These are phyloP conservation scores for Scomber japonicus DNA, from an alignment of 2,113 vertebrate species.

Conservation along the genomic window DNA sequence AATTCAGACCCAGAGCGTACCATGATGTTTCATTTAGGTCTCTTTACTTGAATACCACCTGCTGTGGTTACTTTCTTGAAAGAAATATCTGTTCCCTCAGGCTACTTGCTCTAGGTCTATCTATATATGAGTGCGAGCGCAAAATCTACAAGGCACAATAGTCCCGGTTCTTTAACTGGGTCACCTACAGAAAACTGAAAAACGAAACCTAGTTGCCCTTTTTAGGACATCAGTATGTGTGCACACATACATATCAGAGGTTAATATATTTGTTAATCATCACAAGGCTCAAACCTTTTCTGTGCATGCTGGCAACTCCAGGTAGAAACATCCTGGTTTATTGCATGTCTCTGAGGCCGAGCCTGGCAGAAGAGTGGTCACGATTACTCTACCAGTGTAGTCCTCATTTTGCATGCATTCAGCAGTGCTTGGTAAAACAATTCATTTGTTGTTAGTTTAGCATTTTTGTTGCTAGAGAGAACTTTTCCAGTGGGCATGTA, in stretches of 20 bases:
- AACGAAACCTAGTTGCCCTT: conserved; percentile 55
- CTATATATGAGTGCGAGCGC: neutral
- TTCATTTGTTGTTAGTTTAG: conserved; percentile 16
- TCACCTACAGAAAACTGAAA: conserved; percentile 67
- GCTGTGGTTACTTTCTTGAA: conserved; percentile 9
- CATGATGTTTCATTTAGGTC: conserved; percentile 13
- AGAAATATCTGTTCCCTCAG: conserved; percentile 14
- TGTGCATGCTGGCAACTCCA: conserved; percentile 1
- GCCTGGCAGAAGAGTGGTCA: neutral
- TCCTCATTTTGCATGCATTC: neutral
- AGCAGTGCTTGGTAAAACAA: neutral
- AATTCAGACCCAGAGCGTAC: conserved; percentile 61
- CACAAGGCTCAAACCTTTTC: neutral
- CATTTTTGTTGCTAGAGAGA: conserved; percentile 13
- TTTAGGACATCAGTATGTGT: conserved; percentile 47
- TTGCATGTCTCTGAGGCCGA: neutral
- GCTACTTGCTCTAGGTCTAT: conserved; percentile 20
- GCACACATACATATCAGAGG: neutral
- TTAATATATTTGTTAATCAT: neutral
- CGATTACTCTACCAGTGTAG: neutral
- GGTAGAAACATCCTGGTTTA: neutral
- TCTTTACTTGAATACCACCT: conserved; percentile 9
- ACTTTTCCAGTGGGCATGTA: conserved; percentile 31
- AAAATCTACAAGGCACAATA: conserved; percentile 52
- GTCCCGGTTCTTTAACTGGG: conserved; percentile 60